Conservation (phyloP, 2,113 vertebrate genomes). For the Hoplias malabaricus region DNA sequence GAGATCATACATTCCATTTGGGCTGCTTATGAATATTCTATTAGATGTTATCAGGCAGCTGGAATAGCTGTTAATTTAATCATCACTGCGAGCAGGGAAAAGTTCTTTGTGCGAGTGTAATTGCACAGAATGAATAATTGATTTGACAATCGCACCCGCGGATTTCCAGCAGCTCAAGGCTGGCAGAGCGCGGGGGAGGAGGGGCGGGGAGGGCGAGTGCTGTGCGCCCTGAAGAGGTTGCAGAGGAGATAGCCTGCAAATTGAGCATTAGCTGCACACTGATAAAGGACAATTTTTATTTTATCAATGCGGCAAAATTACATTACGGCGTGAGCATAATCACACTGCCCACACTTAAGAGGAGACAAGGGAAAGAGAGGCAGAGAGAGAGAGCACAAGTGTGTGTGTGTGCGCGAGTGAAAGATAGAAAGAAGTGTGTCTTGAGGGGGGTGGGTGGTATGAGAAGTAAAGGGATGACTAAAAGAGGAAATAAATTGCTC, state of each 20-base stretch:
- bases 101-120: conserved; percentile 99
- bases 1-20: conserved; percentile 99
- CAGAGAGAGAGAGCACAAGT: conserved; percentile 34
- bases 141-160: conserved; percentile 99
- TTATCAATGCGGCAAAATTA: conserved; percentile 99
- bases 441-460: not conserved
- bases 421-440: conserved; percentile 1
- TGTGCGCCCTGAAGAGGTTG: conserved; percentile 93
- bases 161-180: conserved; percentile 97
- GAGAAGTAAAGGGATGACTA: conserved; percentile 61
- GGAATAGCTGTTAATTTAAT: conserved; percentile 99
- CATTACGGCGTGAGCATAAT: conserved; percentile 98
- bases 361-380: conserved; percentile 51
- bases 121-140: conserved; percentile 99
- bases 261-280: conserved; percentile 99
- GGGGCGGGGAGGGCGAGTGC: conserved; percentile 84
- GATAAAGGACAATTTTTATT: conserved; percentile 99
- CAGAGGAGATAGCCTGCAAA: conserved; percentile 94
- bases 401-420: conserved; percentile 47
- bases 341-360: conserved; percentile 94
- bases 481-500: conserved; percentile 89
- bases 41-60: conserved; percentile 99
- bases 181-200: conserved; percentile 78
- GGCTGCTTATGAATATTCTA: conserved; percentile 99
- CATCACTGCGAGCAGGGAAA: conserved; percentile 99